Evolutionary conservation across 2,888 invertebrate genomes (phyloP).

Genomic region (Nymphalis urticae): DNA sequence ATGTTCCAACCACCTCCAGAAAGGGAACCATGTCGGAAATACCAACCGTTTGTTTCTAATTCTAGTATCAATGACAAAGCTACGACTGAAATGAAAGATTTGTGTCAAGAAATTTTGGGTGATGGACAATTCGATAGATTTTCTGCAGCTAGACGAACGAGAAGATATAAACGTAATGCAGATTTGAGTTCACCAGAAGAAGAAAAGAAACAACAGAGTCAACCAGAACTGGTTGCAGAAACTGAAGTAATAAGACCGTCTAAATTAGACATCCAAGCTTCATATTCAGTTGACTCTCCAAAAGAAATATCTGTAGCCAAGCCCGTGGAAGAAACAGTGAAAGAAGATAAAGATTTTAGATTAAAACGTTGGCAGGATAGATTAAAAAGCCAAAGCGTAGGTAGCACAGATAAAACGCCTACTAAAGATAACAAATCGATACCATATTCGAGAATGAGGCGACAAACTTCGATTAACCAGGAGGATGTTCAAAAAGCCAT

Average conservation of each 20-base stretch:
- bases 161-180: conserved; percentile 87
- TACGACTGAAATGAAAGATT: conserved; percentile 67
- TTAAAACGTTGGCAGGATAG: conserved; percentile 87
- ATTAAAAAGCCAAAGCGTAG: conserved; percentile 81
- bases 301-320: conserved; percentile 59
- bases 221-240: conserved; percentile 76
- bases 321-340: conserved; percentile 58
- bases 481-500: conserved; percentile 87
- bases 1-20: conserved; percentile 84
- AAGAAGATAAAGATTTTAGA: conserved; percentile 82
- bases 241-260: conserved; percentile 78
- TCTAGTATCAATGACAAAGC: conserved; percentile 57
- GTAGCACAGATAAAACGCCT: conserved; percentile 71
- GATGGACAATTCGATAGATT: conserved; percentile 93
- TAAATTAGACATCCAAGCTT: conserved; percentile 77
- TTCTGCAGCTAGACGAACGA: conserved; percentile 89
- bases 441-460: conserved; percentile 78
- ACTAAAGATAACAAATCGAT: conserved; percentile 71
- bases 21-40: conserved; percentile 81
- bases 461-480: conserved; percentile 86
- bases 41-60: conserved; percentile 61
- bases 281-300: conserved; percentile 70
- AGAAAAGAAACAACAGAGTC: conserved; percentile 73
- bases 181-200: conserved; percentile 82
- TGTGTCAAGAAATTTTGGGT: conserved; percentile 82